These are phyloP conservation scores for Sebastes schlegelii DNA, from an alignment of 2,113 vertebrate species.

Conservation along the genomic window DNA sequence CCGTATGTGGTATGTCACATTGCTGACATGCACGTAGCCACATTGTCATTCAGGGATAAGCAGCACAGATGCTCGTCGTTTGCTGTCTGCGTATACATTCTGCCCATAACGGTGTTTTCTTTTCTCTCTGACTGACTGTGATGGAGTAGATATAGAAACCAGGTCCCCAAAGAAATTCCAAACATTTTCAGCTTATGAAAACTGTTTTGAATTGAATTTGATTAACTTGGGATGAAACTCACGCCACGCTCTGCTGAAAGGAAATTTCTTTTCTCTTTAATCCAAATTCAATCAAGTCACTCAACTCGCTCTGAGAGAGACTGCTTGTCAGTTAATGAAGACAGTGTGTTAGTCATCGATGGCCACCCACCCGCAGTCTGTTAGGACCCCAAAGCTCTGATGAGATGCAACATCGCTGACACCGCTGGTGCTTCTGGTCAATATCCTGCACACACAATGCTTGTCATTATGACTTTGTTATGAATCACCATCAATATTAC, in stretches of 20 bases:
- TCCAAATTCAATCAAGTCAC: slow-evolving; percentile 36
- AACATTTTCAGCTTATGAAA: slow-evolving; percentile 45
- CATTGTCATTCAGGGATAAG: slow-evolving; percentile 43
- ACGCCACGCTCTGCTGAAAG: not conserved
- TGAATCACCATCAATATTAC: slow-evolving; percentile 47
- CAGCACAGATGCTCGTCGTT: slow-evolving; percentile 49
- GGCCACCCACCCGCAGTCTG: slow-evolving; percentile 44
- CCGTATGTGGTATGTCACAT: slow-evolving; percentile 42
- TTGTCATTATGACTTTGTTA: slow-evolving; percentile 57
- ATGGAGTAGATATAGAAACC: slow-evolving; percentile 54
- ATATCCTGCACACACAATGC: slow-evolving; percentile 46
- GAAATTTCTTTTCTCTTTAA: not conserved
- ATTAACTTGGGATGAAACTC: slow-evolving; percentile 54
- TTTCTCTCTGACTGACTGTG: slow-evolving; percentile 8
- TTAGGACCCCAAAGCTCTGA: slow-evolving; percentile 46
- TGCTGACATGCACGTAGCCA: slow-evolving; percentile 46
- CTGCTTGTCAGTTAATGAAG: slow-evolving; percentile 51
- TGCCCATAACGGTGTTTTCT: not conserved
- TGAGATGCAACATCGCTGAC: slow-evolving; percentile 45
- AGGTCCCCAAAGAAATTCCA: slow-evolving; percentile 21
- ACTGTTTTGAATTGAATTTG: slow-evolving; percentile 46
- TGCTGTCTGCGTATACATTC: slow-evolving; percentile 25
- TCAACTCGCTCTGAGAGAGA: slow-evolving; percentile 25
- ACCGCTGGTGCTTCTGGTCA: slow-evolving; percentile 49
- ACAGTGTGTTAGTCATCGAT: slow-evolving; percentile 43